Conservation (phyloP, 2,113 vertebrate genomes). For the Platycercus adscitus region DNA sequence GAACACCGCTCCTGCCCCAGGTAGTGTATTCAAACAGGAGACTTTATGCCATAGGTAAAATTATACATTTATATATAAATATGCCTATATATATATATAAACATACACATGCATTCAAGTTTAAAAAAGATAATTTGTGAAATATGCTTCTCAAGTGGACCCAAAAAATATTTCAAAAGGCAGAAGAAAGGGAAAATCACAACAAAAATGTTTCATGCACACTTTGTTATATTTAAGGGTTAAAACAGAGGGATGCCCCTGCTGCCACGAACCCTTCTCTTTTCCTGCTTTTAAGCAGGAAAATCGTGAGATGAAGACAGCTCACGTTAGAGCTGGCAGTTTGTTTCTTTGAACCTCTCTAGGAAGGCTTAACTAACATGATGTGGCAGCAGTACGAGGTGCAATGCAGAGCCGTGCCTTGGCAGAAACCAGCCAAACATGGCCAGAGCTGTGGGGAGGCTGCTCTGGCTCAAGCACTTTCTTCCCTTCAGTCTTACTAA, state of each 20-base stretch:
- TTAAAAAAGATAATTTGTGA: neutral
- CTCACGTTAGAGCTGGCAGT: neutral
- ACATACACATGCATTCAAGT: fast-evolving
- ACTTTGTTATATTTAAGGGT: neutral
- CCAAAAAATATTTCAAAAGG: neutral
- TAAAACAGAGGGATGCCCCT: neutral
- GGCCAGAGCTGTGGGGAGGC: neutral
- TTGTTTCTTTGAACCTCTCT: neutral
- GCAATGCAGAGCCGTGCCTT: neutral
- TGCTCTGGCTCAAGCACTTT: neutral
- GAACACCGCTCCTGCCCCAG: neutral
- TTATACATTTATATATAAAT: neutral
- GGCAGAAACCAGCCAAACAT: neutral
- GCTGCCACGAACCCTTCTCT: neutral
- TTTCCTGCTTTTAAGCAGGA: neutral
- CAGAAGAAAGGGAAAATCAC: neutral
- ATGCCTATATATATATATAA: neutral
- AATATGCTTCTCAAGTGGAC: neutral
- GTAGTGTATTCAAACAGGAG: neutral
- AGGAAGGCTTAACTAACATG: neutral
- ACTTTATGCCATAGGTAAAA: neutral
- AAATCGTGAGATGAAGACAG: neutral
- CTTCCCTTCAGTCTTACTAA: neutral
- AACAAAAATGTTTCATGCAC: neutral
- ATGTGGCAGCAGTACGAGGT: neutral